Percentiles rank a stretch among this genome's conserved stretches.
phyloP scores from a whole-genome alignment of 2,113 vertebrate genomes.

The pig (Sus scrofa) region DNA sequence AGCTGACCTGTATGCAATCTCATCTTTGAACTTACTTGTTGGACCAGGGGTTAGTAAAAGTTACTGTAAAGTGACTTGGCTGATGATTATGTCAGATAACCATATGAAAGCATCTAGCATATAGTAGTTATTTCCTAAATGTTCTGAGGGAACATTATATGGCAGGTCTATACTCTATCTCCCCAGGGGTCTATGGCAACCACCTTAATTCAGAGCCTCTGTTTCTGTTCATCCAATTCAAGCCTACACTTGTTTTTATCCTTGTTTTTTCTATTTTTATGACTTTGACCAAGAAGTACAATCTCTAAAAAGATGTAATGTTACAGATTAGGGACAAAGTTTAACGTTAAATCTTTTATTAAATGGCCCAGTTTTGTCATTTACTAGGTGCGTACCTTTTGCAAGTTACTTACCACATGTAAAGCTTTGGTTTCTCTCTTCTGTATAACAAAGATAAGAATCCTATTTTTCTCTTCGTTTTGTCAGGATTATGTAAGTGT shows the following conservation, averaged over 20 bases:
- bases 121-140: neutral
- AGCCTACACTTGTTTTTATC: neutral
- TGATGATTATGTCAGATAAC: neutral
- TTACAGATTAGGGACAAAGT: neutral
- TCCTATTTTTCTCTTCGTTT: neutral
- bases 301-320: neutral
- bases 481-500: neutral
- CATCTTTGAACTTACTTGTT: neutral
- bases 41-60: neutral
- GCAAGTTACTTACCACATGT: neutral
- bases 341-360: neutral
- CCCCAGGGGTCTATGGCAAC: neutral
- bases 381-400: neutral
- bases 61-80: neutral
- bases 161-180: accelerated
- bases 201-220: neutral
- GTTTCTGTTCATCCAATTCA: neutral
- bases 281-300: neutral
- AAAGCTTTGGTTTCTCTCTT: neutral
- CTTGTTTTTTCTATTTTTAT: neutral
- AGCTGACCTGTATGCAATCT: neutral
- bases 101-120: neutral
- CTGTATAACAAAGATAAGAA: neutral
- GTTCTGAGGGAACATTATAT: neutral
- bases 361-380: neutral